Base-by-base conservation (phyloP, 2,888 invertebrate genomes). In the Noctua fimbriata region DNA sequence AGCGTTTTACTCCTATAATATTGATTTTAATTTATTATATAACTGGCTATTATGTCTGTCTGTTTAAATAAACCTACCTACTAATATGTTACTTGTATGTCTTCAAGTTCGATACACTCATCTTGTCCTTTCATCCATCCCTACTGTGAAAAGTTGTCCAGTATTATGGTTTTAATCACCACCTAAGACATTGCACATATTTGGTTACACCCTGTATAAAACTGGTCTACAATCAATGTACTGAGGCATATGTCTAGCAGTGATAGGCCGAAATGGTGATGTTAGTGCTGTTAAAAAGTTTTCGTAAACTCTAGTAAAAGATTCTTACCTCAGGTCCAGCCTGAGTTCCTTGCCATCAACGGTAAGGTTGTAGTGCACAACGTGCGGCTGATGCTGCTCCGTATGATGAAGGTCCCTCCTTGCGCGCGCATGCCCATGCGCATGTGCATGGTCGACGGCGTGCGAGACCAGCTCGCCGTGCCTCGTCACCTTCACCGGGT, bases 401-500 rank as follows among this genome's bases (percentile, higher is more conserved):
- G 85, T 88, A 69, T 90, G 90, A 87, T 92, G 92, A 80, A 95
- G 89, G 89, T 96, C 96, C 3, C 96, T 93, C 85, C 98, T 97
- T 49, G 98, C 97, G 47, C 97, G 94, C 84, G 97, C 93, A 84
- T 96, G 96, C 14, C 96, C 95, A 88, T 96, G 96, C 79, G 93
- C 94, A 90, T 97, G 97, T 82, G 94, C 94, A 91, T 97, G 97
- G 65, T 97, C 97, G 82, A 98, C 93, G 78, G 95, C 92, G 91
- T 96, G 97, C 82, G 97, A 97, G 86, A 97, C 92, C 90, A 97
- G 96, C 86, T 94, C 95, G 69, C 98, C 98, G 65, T 95, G 96
- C 66, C 93, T 91, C 58, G 97, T 96, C 90, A 98, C 98, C 93
- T 97, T 98, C 81, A 97, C 95, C 0, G 98, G 98, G 76, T 97